Evolutionary conservation across 2,113 vertebrate species (phyloP).

Genomic region (Gobio gobio): DNA sequence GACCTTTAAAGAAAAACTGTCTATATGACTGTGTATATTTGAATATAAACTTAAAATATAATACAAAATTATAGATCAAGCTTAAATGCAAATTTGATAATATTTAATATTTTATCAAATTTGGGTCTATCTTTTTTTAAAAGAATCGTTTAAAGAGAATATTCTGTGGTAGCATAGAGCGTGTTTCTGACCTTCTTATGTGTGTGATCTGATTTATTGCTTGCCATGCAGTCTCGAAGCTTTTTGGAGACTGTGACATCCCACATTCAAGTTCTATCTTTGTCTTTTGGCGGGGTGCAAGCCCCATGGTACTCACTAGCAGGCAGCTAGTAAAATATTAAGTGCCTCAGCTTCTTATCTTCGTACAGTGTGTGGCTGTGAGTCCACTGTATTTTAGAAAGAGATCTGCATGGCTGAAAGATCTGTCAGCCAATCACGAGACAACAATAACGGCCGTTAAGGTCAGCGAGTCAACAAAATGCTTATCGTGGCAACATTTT

Average conservation of each 20-base stretch:
- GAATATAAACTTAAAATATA: neutral
- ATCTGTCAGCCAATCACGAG: neutral
- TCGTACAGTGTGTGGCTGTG: neutral
- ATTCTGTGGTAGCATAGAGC: neutral
- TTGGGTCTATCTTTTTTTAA: neutral
- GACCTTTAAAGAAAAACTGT: neutral
- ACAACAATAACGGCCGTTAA: conserved; percentile 27
- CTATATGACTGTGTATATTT: no score
- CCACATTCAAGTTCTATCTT: conserved; percentile 34
- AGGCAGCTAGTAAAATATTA: conserved; percentile 44
- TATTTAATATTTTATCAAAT: neutral
- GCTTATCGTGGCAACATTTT: conserved; percentile 54
- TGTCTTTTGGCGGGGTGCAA: conserved; percentile 18
- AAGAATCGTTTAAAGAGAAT: neutral
- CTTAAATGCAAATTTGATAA: neutral
- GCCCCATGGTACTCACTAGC: conserved; percentile 32
- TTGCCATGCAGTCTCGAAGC: conserved; percentile 12
- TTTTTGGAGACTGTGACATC: conserved; percentile 27
- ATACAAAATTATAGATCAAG: neutral
- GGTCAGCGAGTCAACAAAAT: conserved; percentile 48
- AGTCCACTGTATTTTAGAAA: neutral
- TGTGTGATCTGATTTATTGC: conserved; percentile 19
- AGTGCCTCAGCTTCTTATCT: conserved; percentile 23
- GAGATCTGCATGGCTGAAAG: conserved; percentile 36
- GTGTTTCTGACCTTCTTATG: neutral